phyloP scores from a whole-genome alignment of 2,797 vertebrate genomes.

The Coccyzus lansbergi region DNA sequence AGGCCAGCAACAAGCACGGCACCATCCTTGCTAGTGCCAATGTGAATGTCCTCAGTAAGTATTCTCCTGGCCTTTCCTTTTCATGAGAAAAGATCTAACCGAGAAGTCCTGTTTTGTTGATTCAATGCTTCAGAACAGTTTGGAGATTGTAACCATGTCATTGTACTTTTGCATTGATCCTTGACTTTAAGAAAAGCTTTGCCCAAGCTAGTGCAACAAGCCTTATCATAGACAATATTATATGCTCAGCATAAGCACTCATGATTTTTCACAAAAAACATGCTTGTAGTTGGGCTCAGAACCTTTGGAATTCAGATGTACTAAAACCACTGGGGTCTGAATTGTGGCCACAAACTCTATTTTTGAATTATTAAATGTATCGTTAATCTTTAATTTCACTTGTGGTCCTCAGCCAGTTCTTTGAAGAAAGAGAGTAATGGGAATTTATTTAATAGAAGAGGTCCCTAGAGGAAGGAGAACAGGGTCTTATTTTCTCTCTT shows the following conservation, averaged over 20 bases:
- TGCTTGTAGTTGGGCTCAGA: neutral
- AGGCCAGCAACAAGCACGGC: constrained; percentile 90
- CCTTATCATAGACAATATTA: fast-evolving
- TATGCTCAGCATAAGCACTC: neutral
- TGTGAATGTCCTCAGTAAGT: constrained; percentile 91
- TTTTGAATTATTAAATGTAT: neutral
- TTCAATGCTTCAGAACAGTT: neutral
- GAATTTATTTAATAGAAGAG: neutral
- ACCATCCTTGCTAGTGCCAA: constrained; percentile 89
- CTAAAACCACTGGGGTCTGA: neutral
- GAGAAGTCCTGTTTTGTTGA: neutral
- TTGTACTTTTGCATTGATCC: neutral
- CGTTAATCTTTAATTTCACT: neutral
- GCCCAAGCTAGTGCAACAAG: neutral
- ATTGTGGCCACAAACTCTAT: neutral
- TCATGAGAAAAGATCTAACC: fast-evolving
- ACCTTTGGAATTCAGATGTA: neutral
- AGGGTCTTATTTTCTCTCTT: neutral
- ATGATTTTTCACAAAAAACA: neutral
- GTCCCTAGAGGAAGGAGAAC: neutral
- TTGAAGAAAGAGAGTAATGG: neutral
- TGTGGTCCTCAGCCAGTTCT: neutral
- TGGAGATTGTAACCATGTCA: neutral
- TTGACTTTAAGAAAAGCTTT: fast-evolving
- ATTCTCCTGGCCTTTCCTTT: neutral